Evolutionary conservation across 2,888 invertebrate species (phyloP), one percentile per base, ranked within the genome.

Genomic region (Andricus quercusramuli): DNA sequence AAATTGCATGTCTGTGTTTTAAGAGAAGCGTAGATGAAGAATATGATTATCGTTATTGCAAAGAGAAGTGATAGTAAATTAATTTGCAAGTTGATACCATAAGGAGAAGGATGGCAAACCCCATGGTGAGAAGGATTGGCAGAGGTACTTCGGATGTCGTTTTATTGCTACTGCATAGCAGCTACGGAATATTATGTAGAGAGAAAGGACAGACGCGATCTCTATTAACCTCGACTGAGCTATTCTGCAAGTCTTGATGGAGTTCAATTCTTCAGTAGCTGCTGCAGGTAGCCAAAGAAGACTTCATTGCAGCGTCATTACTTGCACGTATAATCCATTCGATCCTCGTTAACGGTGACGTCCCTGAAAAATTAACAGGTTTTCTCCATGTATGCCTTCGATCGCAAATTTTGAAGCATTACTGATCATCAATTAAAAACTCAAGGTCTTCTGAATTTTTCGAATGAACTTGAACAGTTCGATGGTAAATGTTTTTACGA

Each of bases 181-280:
- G 44, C 78, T 37, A 68, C 77, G 79, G 82, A 83, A 85, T 85
- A 87, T 88, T 87, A 85, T 86, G 85, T 84, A 84, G 80, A 81
- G 85, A 84, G 83, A 83, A 79, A 79, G 81, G 86, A 88, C 84
- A 89, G 90, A 90, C 88, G 88, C 89, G 89, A 90, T 90, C 90
- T 89, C 90, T 88, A 90, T 90, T 91, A 90, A 90, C 90, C 90
- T 80, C 88, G 85, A 79, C 83, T 76, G 59, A 68, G 80, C 68
- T 78, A 67, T 81, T 81, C 82, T 29, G 80, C 82, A 80, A 80
- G 83, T 84, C 85, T 79, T 86, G 86, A 88, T 86, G 84, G 87
- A 86, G 87, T 87, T 88, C 86, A 87, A 88, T 87, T 86, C 70
- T 80, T 77, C 82, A 78, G 84, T 82, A 81, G 82, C 80, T 64